phyloP scores from a whole-genome alignment of 2,113 vertebrate species.

The Hylia prasina region DNA sequence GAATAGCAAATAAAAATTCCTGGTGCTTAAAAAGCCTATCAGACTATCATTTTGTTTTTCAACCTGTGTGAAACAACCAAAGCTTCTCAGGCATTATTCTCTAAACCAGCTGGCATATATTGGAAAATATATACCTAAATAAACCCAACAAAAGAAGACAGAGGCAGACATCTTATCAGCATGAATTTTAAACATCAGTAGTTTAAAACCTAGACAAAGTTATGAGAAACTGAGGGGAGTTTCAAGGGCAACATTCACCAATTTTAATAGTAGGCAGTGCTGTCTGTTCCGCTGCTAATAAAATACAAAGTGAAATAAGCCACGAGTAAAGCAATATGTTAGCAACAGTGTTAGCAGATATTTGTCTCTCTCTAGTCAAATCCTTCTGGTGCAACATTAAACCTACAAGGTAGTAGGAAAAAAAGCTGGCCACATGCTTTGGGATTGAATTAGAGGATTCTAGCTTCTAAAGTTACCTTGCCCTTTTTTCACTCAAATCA shows the following conservation, averaged over 20 bases:
- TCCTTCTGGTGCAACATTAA: neutral
- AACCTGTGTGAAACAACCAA: neutral
- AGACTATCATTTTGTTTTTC: neutral
- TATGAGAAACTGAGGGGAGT: neutral
- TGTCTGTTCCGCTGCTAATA: neutral
- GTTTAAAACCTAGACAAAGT: neutral
- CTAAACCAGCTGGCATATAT: neutral
- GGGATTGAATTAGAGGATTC: constrained; percentile 12
- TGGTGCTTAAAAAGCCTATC: neutral
- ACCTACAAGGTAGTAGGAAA: neutral
- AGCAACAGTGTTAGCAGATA: neutral
- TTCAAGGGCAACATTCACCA: constrained; percentile 17
- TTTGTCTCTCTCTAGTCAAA: neutral
- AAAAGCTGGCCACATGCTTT: neutral
- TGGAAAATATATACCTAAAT: neutral
- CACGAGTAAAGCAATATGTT: neutral
- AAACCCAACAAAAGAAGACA: neutral
- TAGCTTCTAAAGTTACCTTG: neutral
- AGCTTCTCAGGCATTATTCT: neutral
- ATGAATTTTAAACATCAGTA: neutral
- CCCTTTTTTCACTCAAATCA: neutral
- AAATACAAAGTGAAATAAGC: constrained; percentile 18
- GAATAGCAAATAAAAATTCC: neutral
- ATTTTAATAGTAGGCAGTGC: neutral
- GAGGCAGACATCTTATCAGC: neutral